Evolutionary conservation across 2,888 invertebrate genomes (phyloP).

Genomic region (Ptilodon capucinus): DNA sequence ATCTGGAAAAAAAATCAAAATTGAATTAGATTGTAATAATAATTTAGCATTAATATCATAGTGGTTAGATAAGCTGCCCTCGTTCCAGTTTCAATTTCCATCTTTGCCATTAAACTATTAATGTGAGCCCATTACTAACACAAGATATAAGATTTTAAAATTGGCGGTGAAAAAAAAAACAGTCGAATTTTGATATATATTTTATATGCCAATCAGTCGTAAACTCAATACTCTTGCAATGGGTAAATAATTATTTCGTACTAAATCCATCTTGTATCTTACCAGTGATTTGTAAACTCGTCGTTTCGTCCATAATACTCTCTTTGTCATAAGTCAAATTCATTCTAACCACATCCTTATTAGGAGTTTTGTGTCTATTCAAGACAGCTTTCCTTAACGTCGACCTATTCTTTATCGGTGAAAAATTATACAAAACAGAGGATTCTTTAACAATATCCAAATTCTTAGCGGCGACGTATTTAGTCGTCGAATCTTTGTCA

Average conservation of each 20-base stretch:
- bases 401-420: conserved; percentile 55
- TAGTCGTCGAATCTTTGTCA: conserved; percentile 24
- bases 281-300: conserved; percentile 72
- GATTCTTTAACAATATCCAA: conserved; percentile 40
- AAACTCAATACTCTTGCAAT: too few species aligned
- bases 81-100: too few species aligned
- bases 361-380: conserved; percentile 43
- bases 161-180: too few species aligned
- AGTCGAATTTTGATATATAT: too few species aligned
- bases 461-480: conserved; percentile 28
- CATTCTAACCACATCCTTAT: conserved; percentile 24
- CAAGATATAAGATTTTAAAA: too few species aligned
- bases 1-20: conserved; percentile 47
- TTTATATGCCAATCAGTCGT: too few species aligned
- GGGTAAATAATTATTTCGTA: too few species aligned
- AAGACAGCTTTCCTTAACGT: conserved; percentile 64
- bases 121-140: too few species aligned
- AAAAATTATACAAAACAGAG: conserved; percentile 59
- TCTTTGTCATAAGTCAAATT: conserved; percentile 29
- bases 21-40: not conserved
- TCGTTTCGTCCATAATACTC: conserved; percentile 55
- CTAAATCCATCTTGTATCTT: too few species aligned
- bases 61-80: too few species aligned
- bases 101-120: too few species aligned
- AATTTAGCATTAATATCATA: too few species aligned